phyloP scores from a whole-genome alignment of 2,888 invertebrate species.

The Acrobasis consociella region DNA sequence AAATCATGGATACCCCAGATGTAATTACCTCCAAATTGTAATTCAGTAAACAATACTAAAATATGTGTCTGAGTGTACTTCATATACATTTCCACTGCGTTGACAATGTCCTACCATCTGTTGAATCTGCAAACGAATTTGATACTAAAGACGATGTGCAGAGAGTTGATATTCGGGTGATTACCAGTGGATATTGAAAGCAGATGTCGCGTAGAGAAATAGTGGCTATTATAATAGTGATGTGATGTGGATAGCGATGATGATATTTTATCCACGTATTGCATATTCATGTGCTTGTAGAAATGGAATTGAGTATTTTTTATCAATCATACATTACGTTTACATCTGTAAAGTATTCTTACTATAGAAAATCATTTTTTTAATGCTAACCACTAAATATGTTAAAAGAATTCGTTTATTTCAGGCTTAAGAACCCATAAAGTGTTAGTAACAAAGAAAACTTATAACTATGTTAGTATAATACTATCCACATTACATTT shows the following conservation, averaged over 20 bases:
- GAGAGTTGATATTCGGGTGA: background rate
- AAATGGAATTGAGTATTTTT: background rate
- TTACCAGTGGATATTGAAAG: background rate
- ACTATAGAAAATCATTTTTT: too few relatives aligned
- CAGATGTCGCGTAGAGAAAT: constrained; percentile 17
- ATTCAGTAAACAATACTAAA: background rate
- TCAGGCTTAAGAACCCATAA: too few relatives aligned
- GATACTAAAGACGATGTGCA: background rate
- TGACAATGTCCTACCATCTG: constrained; percentile 7
- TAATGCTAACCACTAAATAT: too few relatives aligned
- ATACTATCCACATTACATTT: too few relatives aligned
- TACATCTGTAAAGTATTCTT: too few relatives aligned
- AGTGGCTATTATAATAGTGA: constrained; percentile 8
- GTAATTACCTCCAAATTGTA: too few relatives aligned
- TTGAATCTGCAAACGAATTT: constrained; percentile 9
- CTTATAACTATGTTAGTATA: too few relatives aligned
- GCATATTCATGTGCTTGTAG: background rate
- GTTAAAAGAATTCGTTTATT: too few relatives aligned
- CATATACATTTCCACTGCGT: background rate
- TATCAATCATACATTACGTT: too few relatives aligned
- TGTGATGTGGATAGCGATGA: constrained; percentile 7
- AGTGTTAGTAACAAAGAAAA: too few relatives aligned
- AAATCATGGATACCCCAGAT: too few relatives aligned
- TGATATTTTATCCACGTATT: constrained; percentile 4
- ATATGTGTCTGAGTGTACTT: background rate